Evolutionary conservation across 2,113 vertebrate genomes (phyloP), one percentile per base, ranked within the genome.

Genomic region (Aegithalos caudatus): DNA sequence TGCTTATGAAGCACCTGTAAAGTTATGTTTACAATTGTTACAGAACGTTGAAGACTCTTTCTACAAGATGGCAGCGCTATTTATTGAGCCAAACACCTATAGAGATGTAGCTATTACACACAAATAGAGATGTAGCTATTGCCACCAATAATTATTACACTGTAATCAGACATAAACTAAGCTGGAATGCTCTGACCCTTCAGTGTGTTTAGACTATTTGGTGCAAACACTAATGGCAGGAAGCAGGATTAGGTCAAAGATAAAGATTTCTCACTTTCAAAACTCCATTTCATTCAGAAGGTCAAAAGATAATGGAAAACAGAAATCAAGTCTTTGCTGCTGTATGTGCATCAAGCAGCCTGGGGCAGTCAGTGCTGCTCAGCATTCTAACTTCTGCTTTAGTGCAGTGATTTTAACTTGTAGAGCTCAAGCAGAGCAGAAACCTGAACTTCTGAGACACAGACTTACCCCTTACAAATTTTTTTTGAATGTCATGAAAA

Each of bases 401-500:
- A 1, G 33, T 53, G 77, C 65, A 89, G 14, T 31, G n/a, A 21
- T 29, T 87, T 87, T n/a, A 67, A 37, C 25, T 28, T 74, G 56
- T 6, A 72, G n/a, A 92, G 33, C 31, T 81, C 61, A 79, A 84
- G 47, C 51, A 94, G 67, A 64, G 37, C 48, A 89, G 48, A 89
- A 83, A 87, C 8, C 16, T 82, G 65, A 82, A 65, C 28, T 64
- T 57, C 37, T 90, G 21, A 80, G 23, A 37, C 25, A 9, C 6
- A 60, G n/a, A 28, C 19, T 66, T 20, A 12, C 4, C 25, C 21
- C 44, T 45, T n/a, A 31, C 2, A 61, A 72, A 50, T 64, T 42
- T n/a, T 54, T 79, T 89, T 51, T 51, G 12, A 82, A 58, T 12
- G 35, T 12, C 42, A 40, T 23, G 20, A 38, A 57, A 81, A 85